These are phyloP conservation scores for Chaetops frenatus DNA, from an alignment of 2,113 vertebrate species.

Conservation along the genomic window DNA sequence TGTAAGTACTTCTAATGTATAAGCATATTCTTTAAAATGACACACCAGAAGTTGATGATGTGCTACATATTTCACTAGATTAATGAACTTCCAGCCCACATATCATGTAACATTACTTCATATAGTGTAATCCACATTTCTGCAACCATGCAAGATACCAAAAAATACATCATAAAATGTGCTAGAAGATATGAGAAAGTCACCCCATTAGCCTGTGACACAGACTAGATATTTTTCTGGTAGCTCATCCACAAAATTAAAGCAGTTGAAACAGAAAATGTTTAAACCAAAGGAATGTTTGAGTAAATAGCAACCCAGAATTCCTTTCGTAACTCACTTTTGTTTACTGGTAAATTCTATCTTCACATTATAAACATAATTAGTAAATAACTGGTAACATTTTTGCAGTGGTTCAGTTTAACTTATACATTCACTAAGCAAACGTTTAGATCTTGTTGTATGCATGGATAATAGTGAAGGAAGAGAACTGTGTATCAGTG, in stretches of 20 bases:
- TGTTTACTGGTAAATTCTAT: conserved; percentile 1
- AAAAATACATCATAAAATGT: conserved; percentile 51
- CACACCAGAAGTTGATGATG: conserved; percentile 34
- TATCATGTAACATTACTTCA: conserved; percentile 68
- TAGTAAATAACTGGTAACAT: background rate
- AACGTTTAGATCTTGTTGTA: background rate
- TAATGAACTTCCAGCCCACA: conserved; percentile 47
- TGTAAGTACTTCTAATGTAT: background rate
- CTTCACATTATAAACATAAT: background rate
- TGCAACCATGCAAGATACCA: conserved; percentile 44
- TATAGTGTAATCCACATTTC: conserved; percentile 52
- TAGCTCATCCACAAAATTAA: conserved; percentile 39
- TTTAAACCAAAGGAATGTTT: background rate
- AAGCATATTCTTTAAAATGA: conserved; percentile 32
- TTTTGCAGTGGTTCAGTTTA: background rate
- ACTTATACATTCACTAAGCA: background rate
- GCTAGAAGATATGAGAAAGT: conserved; percentile 38
- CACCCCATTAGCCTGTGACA: conserved; percentile 51
- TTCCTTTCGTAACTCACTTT: background rate
- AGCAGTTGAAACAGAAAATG: background rate
- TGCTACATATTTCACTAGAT: conserved; percentile 46
- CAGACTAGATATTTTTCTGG: conserved; percentile 20
- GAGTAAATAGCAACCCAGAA: background rate
- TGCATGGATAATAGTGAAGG: background rate
- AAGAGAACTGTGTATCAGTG: background rate